Percentiles rank a stretch among this genome's conserved stretches.
phyloP scores from a whole-genome alignment of 2,797 vertebrate genomes.

The Prunella strophiata region DNA sequence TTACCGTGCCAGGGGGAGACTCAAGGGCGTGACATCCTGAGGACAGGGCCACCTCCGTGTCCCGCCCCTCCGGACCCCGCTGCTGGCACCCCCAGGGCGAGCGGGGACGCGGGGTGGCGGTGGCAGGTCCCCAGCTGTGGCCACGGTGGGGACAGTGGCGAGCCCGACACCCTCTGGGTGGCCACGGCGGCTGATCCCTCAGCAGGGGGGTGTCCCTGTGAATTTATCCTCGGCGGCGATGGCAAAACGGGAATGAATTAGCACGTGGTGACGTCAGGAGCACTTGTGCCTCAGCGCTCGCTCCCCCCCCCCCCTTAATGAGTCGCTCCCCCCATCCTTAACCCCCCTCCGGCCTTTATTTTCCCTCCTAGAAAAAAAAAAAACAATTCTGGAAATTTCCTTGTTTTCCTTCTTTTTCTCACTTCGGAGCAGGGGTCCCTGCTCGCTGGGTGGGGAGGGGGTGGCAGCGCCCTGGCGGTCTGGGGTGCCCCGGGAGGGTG shows the following conservation, averaged over 20 bases:
- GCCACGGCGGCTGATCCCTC: not conserved
- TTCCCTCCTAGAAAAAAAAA: not conserved
- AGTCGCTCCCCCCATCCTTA: not conserved
- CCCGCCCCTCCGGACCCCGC: fast-evolving
- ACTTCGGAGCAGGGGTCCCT: fast-evolving
- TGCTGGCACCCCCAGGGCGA: fast-evolving
- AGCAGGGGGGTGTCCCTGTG: conserved; percentile 33
- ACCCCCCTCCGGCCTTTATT: not conserved
- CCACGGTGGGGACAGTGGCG: not conserved
- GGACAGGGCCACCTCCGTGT: not conserved
- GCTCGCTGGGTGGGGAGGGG: not conserved
- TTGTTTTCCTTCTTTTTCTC: not conserved
- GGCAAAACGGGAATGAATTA: conserved; percentile 38
- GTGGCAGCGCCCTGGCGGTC: not conserved
- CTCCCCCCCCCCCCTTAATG: not conserved
- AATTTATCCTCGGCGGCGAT: conserved; percentile 41
- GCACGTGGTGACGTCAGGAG: conserved; percentile 9
- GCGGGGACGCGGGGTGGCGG: fast-evolving
- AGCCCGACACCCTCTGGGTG: not conserved
- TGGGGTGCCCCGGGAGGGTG: fast-evolving
- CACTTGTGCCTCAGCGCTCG: not conserved
- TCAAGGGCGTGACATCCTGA: not conserved
- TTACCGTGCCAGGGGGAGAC: not conserved
- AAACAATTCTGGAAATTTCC: not conserved
- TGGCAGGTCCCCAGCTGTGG: not conserved